Evolutionary conservation across 2,113 vertebrate species (phyloP), one percentile per base, ranked within the genome.

Genomic region (Rana temporaria): DNA sequence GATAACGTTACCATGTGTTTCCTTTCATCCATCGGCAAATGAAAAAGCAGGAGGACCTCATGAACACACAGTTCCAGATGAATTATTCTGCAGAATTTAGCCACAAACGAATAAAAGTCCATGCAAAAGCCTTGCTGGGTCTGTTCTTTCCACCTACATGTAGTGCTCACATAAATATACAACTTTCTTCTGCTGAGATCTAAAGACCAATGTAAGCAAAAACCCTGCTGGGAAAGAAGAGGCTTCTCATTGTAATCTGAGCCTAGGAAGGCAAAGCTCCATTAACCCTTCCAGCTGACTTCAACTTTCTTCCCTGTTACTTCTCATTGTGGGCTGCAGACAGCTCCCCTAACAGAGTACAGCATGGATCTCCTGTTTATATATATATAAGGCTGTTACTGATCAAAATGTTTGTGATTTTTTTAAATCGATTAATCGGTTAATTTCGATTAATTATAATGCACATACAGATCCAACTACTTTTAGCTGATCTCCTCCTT

Each of bases 211-310:
- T 96, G 96, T 94, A 94, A 95, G 95, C 92, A 94, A 92, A 93
- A 93, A 93, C 94, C 93, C 94, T 89, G 93, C 92, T 93, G 95
- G 96, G 97, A 96, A 97, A 97, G 94, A 94, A 96, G 97, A 99
- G 96, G 96, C 92, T 95, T 95, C 94, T 97, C 96, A 95, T 98
- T 98, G 97, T 98, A 98, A 99, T 97, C 93, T 91, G 97, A 99
- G 95, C 96, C 90, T 92, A 91, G 92, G 89, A 94, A 93, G 93
- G 93, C 91, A 89, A 93, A 88, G 92, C 92, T 90, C 88, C 86
- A 75, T 94, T 95, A 94, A 95, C 93, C 93, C 94, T 90, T 95
- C 86, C 88, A 42, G 72, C 30, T 38, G n/a, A 14, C 57, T 60
- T n/a, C 56, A 59, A 12, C 57, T 59, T 73, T 32, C 52, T 71